phyloP scores from a whole-genome alignment of 2,113 vertebrate species.

The Crotalus tigris region DNA sequence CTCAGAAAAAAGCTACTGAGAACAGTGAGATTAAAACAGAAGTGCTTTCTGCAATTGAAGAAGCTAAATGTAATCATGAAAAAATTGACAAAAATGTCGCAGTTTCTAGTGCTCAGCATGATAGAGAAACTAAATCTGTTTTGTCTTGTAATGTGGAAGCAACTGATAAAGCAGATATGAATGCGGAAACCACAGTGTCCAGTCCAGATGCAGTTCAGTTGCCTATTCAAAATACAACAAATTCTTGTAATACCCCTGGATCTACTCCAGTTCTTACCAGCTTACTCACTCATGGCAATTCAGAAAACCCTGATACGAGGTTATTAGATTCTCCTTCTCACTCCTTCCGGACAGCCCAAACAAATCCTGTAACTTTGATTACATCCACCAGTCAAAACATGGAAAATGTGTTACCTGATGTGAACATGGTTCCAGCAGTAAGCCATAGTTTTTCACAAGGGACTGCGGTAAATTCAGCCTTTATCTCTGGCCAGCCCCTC shows the following conservation, averaged over 20 bases:
- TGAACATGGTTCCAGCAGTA: slow-evolving; percentile 72
- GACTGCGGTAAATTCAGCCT: slow-evolving; percentile 70
- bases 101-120: slow-evolving; percentile 56
- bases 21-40: slow-evolving; percentile 72
- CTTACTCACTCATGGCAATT: slow-evolving; percentile 83
- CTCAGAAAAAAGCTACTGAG: slow-evolving; percentile 62
- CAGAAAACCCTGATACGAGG: slow-evolving; percentile 73
- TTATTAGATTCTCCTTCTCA: slow-evolving; percentile 72
- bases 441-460: slow-evolving; percentile 76
- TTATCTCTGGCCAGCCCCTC: slow-evolving; percentile 66
- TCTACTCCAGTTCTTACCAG: slow-evolving; percentile 82
- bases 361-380: slow-evolving; percentile 68
- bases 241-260: slow-evolving; percentile 67
- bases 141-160: slow-evolving; percentile 51
- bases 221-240: slow-evolving; percentile 61
- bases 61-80: slow-evolving; percentile 70
- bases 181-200: slow-evolving; percentile 59
- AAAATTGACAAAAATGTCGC: slow-evolving; percentile 53
- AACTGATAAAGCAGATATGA: slow-evolving; percentile 50
- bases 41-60: slow-evolving; percentile 64
- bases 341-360: slow-evolving; percentile 70
- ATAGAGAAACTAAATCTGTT: slow-evolving; percentile 50
- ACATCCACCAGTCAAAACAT: slow-evolving; percentile 68
- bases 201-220: slow-evolving; percentile 52
- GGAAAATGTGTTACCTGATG: slow-evolving; percentile 68